A percentile compares a stretch with the other conserved stretches of the same genome.
Evolutionary conservation across 1,140 invertebrate species (phyloP).

Genomic region (Diprion similis): DNA sequence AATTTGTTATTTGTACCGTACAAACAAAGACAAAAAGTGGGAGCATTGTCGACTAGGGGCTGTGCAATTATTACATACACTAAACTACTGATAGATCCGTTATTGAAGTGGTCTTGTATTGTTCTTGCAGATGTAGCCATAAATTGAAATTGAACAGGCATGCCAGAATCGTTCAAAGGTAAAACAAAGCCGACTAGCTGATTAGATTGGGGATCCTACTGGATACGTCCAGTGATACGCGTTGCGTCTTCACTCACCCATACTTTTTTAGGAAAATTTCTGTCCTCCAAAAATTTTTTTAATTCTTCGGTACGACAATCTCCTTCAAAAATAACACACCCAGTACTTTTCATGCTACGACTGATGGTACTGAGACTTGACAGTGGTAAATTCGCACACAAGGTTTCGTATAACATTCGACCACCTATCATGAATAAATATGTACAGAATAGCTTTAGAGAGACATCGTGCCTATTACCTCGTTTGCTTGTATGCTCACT

Average conservation of each 20-base stretch:
- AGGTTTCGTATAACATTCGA: constrained; percentile 28
- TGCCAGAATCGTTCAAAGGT: constrained; percentile 12
- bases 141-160: constrained; percentile 17
- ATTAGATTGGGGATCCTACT: constrained; percentile 15
- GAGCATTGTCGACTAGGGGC: constrained; percentile 6
- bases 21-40: constrained; percentile 17
- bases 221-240: constrained; percentile 3
- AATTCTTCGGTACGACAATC: constrained; percentile 20
- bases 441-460: constrained; percentile 24
- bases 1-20: constrained; percentile 25
- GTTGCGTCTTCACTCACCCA: constrained; percentile 11
- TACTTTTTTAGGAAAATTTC: neutral
- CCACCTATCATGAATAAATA: constrained; percentile 30
- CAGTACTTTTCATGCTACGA: constrained; percentile 16
- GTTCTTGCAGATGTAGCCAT: constrained; percentile 15
- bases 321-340: constrained; percentile 26
- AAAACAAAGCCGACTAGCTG: constrained; percentile 15
- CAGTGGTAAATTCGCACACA: constrained; percentile 21
- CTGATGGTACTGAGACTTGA: constrained; percentile 23
- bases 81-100: neutral
- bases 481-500: no score
- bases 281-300: constrained; percentile 8
- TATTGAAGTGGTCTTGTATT: constrained; percentile 18
- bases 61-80: constrained; percentile 17
- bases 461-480: constrained; percentile 23